phyloP scores from a whole-genome alignment of 2,797 vertebrate species.

The Remorina albescens region DNA sequence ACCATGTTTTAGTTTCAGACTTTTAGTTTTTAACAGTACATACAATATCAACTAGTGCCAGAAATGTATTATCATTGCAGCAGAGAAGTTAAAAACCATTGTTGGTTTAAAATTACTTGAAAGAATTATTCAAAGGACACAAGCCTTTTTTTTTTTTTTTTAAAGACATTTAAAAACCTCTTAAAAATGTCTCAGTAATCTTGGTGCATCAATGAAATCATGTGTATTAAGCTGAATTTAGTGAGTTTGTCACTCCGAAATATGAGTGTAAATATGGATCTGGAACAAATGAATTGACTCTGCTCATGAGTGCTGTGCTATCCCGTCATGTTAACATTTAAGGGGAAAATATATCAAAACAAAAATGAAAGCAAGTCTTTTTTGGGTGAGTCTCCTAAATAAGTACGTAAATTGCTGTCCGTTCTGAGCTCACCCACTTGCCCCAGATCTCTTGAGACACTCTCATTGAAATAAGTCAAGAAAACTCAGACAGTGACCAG shows the following conservation, averaged over 20 bases:
- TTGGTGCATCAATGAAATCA: neutral
- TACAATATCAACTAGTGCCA: neutral
- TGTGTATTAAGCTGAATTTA: neutral
- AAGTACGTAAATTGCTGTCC: conserved; percentile 21
- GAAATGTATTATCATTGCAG: neutral
- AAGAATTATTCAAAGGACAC: neutral
- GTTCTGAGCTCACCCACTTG: conserved; percentile 33
- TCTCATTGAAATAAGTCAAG: conserved; percentile 4
- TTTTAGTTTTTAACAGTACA: neutral
- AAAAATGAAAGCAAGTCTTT: neutral
- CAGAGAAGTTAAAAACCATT: neutral
- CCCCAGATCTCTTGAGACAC: conserved; percentile 3
- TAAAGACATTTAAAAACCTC: neutral
- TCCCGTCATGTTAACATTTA: neutral
- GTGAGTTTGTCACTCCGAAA: neutral
- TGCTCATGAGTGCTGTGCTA: neutral
- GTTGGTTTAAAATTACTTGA: too few relatives aligned
- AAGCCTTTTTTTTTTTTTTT: neutral
- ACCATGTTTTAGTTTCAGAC: neutral
- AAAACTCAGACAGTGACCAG: conserved; percentile 1
- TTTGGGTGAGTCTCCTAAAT: conserved; percentile 19
- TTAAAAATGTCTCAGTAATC: neutral
- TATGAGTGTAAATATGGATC: neutral
- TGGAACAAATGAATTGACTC: neutral
- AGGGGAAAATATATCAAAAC: neutral